Percentiles rank a stretch among this genome's conserved stretches.
Conservation (phyloP, 2,797 vertebrate species). For the Anniella stebbinsi region DNA sequence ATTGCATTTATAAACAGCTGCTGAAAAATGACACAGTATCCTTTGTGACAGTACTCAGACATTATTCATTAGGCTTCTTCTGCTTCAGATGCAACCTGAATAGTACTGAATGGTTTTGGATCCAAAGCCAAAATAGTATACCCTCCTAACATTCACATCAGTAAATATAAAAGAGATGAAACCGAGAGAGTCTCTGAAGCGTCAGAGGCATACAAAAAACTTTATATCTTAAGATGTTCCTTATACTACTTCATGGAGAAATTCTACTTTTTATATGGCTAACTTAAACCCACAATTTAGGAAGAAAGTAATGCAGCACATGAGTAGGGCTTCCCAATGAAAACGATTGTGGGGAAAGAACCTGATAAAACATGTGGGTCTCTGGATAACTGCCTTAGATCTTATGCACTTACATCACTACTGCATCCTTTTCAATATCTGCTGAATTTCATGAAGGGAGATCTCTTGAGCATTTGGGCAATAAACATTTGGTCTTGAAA, state of each 20-base stretch:
- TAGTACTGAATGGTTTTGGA: neutral
- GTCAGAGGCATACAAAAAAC: neutral
- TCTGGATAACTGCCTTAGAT: neutral
- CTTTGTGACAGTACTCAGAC: constrained; percentile 24
- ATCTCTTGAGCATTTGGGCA: neutral
- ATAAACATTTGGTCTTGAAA: neutral
- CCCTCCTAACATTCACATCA: neutral
- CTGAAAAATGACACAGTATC: constrained; percentile 26
- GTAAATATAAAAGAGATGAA: neutral
- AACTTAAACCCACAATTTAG: neutral
- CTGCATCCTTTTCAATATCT: neutral
- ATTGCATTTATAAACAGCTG: constrained; percentile 44
- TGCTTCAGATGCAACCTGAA: neutral
- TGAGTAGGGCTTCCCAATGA: neutral
- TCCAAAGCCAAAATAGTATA: neutral
- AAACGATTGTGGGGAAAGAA: neutral
- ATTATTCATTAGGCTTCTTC: constrained; percentile 19
- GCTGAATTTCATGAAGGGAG: neutral
- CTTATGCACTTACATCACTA: neutral
- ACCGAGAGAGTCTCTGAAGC: neutral
- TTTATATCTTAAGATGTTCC: neutral
- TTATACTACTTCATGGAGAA: neutral
- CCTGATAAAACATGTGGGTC: too few species aligned
- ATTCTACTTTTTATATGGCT: neutral
- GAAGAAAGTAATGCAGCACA: neutral